A percentile compares a stretch with the other conserved stretches of the same genome.
Conservation (phyloP, 2,113 vertebrate genomes). For the Indicator indicator region DNA sequence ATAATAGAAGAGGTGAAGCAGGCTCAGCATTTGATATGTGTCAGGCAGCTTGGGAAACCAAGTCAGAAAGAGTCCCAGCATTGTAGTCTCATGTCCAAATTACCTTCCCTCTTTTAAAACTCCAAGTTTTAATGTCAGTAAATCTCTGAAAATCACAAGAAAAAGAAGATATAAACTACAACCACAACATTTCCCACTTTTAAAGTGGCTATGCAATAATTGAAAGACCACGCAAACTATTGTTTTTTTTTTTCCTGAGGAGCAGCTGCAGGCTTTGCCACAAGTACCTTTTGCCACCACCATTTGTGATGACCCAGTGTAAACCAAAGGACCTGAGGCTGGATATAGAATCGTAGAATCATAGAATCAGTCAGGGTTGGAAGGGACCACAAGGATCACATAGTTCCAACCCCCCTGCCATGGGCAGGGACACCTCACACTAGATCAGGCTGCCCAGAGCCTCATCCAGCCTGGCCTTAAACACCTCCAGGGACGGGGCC, state of each 20-base stretch:
- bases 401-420: no score
- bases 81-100: neutral
- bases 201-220: neutral
- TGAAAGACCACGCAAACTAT: neutral
- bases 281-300: neutral
- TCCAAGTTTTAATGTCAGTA: neutral
- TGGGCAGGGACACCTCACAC: no score
- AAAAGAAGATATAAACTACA: neutral
- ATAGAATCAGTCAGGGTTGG: no score
- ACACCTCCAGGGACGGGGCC: no score
- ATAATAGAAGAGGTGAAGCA: conserved; percentile 4
- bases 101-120: neutral
- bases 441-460: no score
- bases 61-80: neutral
- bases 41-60: neutral
- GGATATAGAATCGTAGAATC: neutral
- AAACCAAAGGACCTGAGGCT: neutral
- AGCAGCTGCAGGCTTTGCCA: neutral
- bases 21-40: neutral
- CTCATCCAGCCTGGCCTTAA: no score
- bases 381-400: no score
- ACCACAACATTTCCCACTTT: neutral
- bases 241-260: neutral
- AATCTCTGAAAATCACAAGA: neutral
- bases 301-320: neutral